Evolutionary conservation across 2,888 invertebrate genomes (phyloP).

Genomic region (Phorcus lineatus): DNA sequence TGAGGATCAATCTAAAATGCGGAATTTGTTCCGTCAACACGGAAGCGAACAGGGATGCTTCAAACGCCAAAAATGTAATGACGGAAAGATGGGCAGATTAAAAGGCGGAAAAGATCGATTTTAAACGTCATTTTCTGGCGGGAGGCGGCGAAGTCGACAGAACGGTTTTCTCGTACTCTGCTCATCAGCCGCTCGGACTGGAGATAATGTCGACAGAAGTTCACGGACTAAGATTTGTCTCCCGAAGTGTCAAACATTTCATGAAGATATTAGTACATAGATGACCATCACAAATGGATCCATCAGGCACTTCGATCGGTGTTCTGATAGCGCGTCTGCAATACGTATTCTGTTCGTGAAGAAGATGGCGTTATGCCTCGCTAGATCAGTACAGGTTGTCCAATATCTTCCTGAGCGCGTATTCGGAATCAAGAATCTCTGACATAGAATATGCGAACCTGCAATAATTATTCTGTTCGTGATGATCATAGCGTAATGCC

Average conservation of each 20-base stretch:
- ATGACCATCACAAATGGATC: not conserved
- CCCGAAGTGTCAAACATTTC: not conserved
- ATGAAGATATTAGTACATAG: not conserved
- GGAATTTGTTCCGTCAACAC: conserved; percentile 29
- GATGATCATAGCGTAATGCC: too few relatives aligned
- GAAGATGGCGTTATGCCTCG: too few relatives aligned
- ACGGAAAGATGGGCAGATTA: conserved; percentile 18
- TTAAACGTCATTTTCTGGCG: conserved; percentile 5
- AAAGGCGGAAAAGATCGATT: conserved; percentile 16
- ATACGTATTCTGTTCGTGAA: not conserved
- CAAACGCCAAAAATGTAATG: conserved; percentile 23
- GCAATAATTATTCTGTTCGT: not conserved
- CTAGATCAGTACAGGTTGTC: too few relatives aligned
- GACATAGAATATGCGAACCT: not conserved
- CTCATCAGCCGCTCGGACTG: too few relatives aligned
- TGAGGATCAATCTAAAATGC: conserved; percentile 22
- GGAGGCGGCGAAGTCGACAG: not conserved
- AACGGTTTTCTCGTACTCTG: not conserved
- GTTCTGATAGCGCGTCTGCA: not conserved
- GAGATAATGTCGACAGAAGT: not conserved
- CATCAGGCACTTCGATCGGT: not conserved
- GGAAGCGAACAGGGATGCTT: conserved; percentile 18
- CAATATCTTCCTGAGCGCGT: too few relatives aligned
- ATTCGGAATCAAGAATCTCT: too few relatives aligned
- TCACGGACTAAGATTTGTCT: not conserved